Evolutionary conservation across 2,888 invertebrate species (phyloP).

Genomic region (Sinelater perroti): DNA sequence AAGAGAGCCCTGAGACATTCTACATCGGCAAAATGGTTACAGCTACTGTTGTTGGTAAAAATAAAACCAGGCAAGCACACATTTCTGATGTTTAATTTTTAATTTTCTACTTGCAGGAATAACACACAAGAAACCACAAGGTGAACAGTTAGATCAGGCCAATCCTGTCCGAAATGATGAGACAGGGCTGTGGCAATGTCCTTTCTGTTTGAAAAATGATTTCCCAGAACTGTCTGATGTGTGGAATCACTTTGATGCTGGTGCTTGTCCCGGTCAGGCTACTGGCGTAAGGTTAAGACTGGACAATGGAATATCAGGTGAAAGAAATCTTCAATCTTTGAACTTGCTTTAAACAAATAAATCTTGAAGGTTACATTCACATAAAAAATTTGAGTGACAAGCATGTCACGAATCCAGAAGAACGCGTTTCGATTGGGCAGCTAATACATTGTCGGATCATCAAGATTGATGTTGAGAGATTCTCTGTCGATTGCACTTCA

Average conservation of each 20-base stretch:
- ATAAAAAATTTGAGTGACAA: constrained; percentile 94
- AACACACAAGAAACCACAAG: constrained; percentile 86
- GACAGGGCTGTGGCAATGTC: constrained; percentile 96
- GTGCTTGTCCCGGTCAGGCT: constrained; percentile 94
- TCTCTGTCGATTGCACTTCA: constrained; percentile 92
- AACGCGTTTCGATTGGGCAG: constrained; percentile 86
- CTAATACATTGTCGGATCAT: constrained; percentile 87
- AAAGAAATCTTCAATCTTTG: neutral
- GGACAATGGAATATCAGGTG: constrained; percentile 86
- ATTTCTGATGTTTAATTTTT: neutral
- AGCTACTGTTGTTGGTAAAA: constrained; percentile 72
- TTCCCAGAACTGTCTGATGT: constrained; percentile 96
- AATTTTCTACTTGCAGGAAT: constrained; percentile 67
- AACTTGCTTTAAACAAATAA: constrained; percentile 68
- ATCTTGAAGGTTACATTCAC: constrained; percentile 90
- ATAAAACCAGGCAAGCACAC: too few species aligned
- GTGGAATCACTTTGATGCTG: constrained; percentile 98
- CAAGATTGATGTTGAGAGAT: constrained; percentile 96
- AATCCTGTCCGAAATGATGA: constrained; percentile 95
- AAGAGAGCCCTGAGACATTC: constrained; percentile 94
- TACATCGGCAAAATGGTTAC: constrained; percentile 88
- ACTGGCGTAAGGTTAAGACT: constrained; percentile 88
- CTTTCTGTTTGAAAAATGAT: constrained; percentile 95
- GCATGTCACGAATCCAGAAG: constrained; percentile 91
- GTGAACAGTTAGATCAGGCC: constrained; percentile 93